Percentiles rank a stretch among this genome's conserved stretches.
Evolutionary conservation across 2,888 invertebrate genomes (phyloP).

Genomic region (Carterocephalus palaemon): DNA sequence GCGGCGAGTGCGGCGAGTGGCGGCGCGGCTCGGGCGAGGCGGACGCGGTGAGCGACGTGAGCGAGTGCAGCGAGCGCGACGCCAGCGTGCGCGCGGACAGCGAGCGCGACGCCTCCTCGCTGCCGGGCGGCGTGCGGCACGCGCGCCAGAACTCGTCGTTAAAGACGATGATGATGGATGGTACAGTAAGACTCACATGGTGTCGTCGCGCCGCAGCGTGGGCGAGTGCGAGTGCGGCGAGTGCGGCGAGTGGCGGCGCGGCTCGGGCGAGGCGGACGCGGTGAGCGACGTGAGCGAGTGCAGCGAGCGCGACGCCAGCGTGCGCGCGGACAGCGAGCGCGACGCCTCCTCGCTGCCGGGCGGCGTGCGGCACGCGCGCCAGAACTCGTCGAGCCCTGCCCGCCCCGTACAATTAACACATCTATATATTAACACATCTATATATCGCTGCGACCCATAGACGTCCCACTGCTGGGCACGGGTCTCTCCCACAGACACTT

Average conservation of each 20-base stretch:
- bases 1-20: too few species aligned
- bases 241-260: slow-evolving; percentile 28
- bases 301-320: slow-evolving; percentile 69
- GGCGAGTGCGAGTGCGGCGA: slow-evolving; percentile 25
- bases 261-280: slow-evolving; percentile 34
- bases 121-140: slow-evolving; percentile 58
- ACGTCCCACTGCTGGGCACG: too few species aligned
- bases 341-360: slow-evolving; percentile 73
- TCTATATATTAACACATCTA: too few species aligned
- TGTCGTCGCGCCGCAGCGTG: slow-evolving; percentile 29
- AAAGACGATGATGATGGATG: too few species aligned
- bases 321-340: slow-evolving; percentile 43
- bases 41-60: slow-evolving; percentile 60
- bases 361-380: slow-evolving; percentile 73
- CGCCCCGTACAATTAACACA: background rate
- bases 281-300: slow-evolving; percentile 72
- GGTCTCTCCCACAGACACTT: too few species aligned
- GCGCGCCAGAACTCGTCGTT: slow-evolving; percentile 65
- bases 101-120: slow-evolving; percentile 68
- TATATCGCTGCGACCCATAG: too few species aligned
- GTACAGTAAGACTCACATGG: slow-evolving; percentile 32
- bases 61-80: slow-evolving; percentile 69
- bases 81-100: slow-evolving; percentile 49
- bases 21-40: slow-evolving; percentile 42
- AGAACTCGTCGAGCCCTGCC: slow-evolving; percentile 68